Evolutionary conservation across 2,797 vertebrate genomes (phyloP).

Genomic region (Allobates femoralis): DNA sequence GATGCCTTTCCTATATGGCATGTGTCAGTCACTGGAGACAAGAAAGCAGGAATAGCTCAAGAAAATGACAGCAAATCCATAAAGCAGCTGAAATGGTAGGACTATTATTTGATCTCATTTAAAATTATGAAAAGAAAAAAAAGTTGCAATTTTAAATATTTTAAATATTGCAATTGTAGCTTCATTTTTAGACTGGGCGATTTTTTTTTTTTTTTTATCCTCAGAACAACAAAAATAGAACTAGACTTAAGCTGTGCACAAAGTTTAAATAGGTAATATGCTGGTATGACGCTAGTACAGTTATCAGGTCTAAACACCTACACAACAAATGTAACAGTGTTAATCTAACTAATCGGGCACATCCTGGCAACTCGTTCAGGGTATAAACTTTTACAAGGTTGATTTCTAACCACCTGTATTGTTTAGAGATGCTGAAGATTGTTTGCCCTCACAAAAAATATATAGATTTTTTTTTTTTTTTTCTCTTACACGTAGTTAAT

Average conservation of each 20-base stretch:
- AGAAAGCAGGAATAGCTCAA: conserved; percentile 68
- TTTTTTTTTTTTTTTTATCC: conserved; percentile 67
- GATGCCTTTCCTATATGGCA: conserved; percentile 66
- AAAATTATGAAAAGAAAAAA: conserved; percentile 72
- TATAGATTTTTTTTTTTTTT: conserved; percentile 90
- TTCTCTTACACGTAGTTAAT: conserved; percentile 85
- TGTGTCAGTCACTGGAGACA: conserved; percentile 37
- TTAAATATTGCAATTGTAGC: conserved; percentile 76
- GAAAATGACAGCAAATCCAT: conserved; percentile 81
- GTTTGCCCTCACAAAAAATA: conserved; percentile 91
- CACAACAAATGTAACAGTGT: conserved; percentile 78
- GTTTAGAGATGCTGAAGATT: conserved; percentile 87
- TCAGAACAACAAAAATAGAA: conserved; percentile 73
- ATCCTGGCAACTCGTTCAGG: conserved; percentile 76
- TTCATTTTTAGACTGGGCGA: conserved; percentile 77
- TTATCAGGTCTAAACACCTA: conserved; percentile 83
- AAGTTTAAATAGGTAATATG: conserved; percentile 80
- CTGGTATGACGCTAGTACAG: conserved; percentile 87
- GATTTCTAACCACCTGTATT: conserved; percentile 69
- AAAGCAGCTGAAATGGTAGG: conserved; percentile 87
- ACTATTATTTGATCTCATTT: conserved; percentile 80
- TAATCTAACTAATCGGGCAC: conserved; percentile 74
- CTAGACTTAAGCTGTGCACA: conserved; percentile 82
- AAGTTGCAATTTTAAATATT: conserved; percentile 89
- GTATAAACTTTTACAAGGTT: conserved; percentile 70